These are phyloP conservation scores for Muscicapa comitata DNA, from an alignment of 2,797 vertebrate genomes.

Conservation along the genomic window DNA sequence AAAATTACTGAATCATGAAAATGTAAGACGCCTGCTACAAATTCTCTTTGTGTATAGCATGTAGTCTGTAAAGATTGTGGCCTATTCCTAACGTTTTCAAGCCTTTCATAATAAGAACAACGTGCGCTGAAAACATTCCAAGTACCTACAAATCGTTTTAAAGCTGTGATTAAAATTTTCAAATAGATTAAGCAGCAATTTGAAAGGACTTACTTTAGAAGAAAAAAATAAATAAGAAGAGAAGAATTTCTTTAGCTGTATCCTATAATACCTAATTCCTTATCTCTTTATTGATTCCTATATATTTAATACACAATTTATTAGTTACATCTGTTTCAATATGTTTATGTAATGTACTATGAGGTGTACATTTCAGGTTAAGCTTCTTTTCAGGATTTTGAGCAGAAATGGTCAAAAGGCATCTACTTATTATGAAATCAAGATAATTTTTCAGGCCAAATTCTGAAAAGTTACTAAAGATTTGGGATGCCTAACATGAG, in stretches of 20 bases:
- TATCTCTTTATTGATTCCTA: slow-evolving; percentile 8
- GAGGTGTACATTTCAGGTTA: neutral
- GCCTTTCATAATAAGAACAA: slow-evolving; percentile 69
- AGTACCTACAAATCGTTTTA: slow-evolving; percentile 58
- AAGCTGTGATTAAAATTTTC: slow-evolving; percentile 61
- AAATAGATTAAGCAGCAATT: slow-evolving; percentile 50
- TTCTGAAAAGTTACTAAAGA: neutral
- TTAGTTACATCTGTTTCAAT: slow-evolving; percentile 33
- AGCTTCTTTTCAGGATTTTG: neutral
- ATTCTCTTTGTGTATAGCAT: slow-evolving; percentile 59
- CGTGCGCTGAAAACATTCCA: slow-evolving; percentile 64
- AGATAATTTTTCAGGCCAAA: neutral
- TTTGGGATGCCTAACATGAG: neutral
- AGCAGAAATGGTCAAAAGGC: neutral
- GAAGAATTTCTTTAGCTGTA: slow-evolving; percentile 30
- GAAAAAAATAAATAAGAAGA: slow-evolving; percentile 37
- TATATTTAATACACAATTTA: slow-evolving; percentile 37
- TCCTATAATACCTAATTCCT: slow-evolving; percentile 35
- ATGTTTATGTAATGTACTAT: neutral
- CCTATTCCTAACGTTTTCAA: slow-evolving; percentile 57
- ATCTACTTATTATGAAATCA: neutral
- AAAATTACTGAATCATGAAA: slow-evolving; percentile 64
- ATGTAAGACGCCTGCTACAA: slow-evolving; percentile 64
- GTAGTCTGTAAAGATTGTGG: slow-evolving; percentile 57
- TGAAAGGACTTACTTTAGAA: slow-evolving; percentile 53